Conservation (phyloP, 2,888 invertebrate genomes). For the Ceratothoa steindachneri region DNA sequence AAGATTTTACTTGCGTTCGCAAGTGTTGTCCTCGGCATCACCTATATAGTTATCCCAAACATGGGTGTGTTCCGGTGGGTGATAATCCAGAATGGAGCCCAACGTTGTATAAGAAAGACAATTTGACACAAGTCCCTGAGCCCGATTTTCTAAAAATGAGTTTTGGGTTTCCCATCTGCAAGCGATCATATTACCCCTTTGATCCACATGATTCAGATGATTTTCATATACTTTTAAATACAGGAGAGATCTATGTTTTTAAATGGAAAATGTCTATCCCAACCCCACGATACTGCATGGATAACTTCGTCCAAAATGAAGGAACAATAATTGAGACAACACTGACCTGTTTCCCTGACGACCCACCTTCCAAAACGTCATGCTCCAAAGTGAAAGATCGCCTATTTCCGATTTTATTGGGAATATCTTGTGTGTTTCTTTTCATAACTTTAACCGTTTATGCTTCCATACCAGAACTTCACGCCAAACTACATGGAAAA, state of each 20-base stretch:
- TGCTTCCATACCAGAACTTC: slow-evolving; percentile 49
- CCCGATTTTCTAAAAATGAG: slow-evolving; percentile 23
- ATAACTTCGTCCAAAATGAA: slow-evolving; percentile 55
- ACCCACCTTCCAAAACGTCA: slow-evolving; percentile 48
- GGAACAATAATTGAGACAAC: slow-evolving; percentile 55
- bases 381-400: slow-evolving; percentile 46
- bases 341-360: slow-evolving; percentile 57
- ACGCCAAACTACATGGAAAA: slow-evolving; percentile 49
- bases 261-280: slow-evolving; percentile 18
- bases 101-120: slow-evolving; percentile 17
- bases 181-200: slow-evolving; percentile 56
- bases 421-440: slow-evolving; percentile 59
- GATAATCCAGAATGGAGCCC: slow-evolving; percentile 26
- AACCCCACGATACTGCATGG: slow-evolving; percentile 59
- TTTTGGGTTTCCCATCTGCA: slow-evolving; percentile 25
- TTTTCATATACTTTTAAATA: slow-evolving; percentile 60
- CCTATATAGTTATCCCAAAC: background rate
- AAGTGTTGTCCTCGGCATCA: slow-evolving; percentile 35
- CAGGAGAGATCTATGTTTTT: slow-evolving; percentile 61
- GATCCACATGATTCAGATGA: slow-evolving; percentile 57
- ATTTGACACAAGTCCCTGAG: background rate
- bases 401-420: slow-evolving; percentile 48
- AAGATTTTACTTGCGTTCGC: slow-evolving; percentile 31
- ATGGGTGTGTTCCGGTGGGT: background rate
- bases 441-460: slow-evolving; percentile 48